Percentiles rank a stretch among this genome's conserved stretches.
Evolutionary conservation across 2,888 invertebrate species (phyloP).

Genomic region (Pecten maximus): DNA sequence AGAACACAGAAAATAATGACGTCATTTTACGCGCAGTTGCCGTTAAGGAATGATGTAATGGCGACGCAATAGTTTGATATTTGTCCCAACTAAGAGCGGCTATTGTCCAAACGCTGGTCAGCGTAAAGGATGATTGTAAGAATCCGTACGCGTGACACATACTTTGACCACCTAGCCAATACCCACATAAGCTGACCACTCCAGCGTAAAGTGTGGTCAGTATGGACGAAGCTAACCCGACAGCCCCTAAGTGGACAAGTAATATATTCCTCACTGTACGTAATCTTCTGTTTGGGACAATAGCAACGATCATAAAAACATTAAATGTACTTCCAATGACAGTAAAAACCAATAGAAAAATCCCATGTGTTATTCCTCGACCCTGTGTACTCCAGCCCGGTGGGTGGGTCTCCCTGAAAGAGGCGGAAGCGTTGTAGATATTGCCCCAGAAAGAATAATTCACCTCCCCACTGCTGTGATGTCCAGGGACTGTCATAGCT

Average conservation of each 20-base stretch:
- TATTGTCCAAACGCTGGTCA: conserved; percentile 71
- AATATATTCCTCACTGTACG: conserved; percentile 71
- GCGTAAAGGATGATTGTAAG: conserved; percentile 63
- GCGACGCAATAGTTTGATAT: conserved; percentile 76
- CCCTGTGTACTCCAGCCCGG: conserved; percentile 37
- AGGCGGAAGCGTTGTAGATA: conserved; percentile 36
- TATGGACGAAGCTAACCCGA: conserved; percentile 64
- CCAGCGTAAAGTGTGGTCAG: conserved; percentile 62
- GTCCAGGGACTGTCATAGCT: conserved; percentile 12
- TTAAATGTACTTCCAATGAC: conserved; percentile 66
- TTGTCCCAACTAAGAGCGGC: conserved; percentile 79
- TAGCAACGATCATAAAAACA: conserved; percentile 69
- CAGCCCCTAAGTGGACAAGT: conserved; percentile 69
- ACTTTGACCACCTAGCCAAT: conserved; percentile 67
- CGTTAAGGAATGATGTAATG: conserved; percentile 74
- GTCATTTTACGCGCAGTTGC: conserved; percentile 72
- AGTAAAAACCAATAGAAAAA: conserved; percentile 65
- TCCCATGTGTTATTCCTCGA: conserved; percentile 60
- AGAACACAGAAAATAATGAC: conserved; percentile 69
- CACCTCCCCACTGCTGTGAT: neutral
- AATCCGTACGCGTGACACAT: conserved; percentile 70
- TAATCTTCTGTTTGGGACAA: conserved; percentile 69
- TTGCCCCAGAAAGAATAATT: conserved; percentile 46
- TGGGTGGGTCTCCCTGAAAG: neutral
- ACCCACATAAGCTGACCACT: conserved; percentile 66